These are phyloP conservation scores for Sebastes minor DNA, from an alignment of 2,797 vertebrate species.

Conservation along the genomic window DNA sequence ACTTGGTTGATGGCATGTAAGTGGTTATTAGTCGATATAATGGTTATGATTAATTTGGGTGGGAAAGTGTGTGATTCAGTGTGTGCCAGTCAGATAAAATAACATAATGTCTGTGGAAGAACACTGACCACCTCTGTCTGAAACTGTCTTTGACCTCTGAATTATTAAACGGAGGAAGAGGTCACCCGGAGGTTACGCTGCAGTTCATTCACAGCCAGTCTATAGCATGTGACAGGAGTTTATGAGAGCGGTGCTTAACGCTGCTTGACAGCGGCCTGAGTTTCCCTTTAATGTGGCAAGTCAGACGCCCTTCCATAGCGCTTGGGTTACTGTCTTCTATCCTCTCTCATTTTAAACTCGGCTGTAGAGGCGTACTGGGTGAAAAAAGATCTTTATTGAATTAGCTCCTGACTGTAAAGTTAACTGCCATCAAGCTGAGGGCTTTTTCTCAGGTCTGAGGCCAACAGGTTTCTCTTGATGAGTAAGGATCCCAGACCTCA, in stretches of 20 bases:
- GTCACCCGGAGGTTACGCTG: conserved; percentile 38
- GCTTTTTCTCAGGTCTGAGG: conserved; percentile 56
- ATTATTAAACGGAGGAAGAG: conserved; percentile 10
- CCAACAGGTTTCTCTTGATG: conserved; percentile 52
- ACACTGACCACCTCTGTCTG: conserved; percentile 10
- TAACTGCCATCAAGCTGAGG: conserved; percentile 51
- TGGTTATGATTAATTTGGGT: conserved; percentile 14
- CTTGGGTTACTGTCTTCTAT: conserved; percentile 61
- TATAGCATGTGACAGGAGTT: conserved; percentile 48
- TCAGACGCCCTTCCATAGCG: conserved; percentile 48
- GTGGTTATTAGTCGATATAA: conserved; percentile 33
- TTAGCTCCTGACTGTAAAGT: conserved; percentile 68
- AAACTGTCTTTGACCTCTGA: conserved; percentile 30
- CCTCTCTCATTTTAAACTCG: conserved; percentile 52
- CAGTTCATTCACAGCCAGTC: conserved; percentile 36
- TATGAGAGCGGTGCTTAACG: conserved; percentile 40
- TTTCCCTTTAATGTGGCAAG: conserved; percentile 58
- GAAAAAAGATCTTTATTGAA: conserved; percentile 76
- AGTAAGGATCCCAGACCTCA: conserved; percentile 32
- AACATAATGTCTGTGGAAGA: conserved; percentile 10
- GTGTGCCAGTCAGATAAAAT: conserved; percentile 18
- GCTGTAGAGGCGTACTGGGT: conserved; percentile 23
- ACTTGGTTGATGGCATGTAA: conserved; percentile 23
- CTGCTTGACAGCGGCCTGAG: conserved; percentile 45
- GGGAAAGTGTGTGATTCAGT: conserved; percentile 7